Percentiles rank a stretch among this genome's conserved stretches.
Evolutionary conservation across 2,888 invertebrate genomes (phyloP).

Genomic region (Lasius fuliginosus): DNA sequence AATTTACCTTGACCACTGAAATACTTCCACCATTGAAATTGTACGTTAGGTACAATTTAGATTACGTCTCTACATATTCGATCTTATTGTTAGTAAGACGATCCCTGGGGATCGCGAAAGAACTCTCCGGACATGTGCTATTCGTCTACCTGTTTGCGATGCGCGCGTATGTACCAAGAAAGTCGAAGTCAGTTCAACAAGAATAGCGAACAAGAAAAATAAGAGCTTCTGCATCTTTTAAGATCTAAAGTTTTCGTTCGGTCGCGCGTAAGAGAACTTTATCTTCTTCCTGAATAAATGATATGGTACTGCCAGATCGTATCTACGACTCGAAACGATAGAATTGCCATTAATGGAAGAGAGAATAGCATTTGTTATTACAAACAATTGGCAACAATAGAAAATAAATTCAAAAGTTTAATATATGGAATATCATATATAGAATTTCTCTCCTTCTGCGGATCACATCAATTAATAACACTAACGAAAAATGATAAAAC

Average conservation of each 20-base stretch:
- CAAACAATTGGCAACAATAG: neutral
- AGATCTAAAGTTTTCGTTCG: constrained; percentile 34
- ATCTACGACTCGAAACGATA: constrained; percentile 6
- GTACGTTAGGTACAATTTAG: neutral
- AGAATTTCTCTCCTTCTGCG: neutral
- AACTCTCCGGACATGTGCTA: neutral
- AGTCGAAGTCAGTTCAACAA: constrained; percentile 38
- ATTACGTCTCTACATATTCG: constrained; percentile 13
- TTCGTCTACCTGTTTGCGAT: constrained; percentile 23
- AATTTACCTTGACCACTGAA: neutral
- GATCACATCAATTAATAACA: neutral
- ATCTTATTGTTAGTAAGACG: neutral
- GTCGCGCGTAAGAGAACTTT: constrained; percentile 40
- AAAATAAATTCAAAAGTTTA: neutral
- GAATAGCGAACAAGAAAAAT: constrained; percentile 41
- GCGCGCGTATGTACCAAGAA: constrained; percentile 13
- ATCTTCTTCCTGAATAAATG: constrained; percentile 37
- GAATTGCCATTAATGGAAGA: neutral
- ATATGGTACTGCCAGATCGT: constrained; percentile 30
- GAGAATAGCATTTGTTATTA: neutral
- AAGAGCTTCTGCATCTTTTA: constrained; percentile 45
- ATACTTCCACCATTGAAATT: neutral
- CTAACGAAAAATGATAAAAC: neutral
- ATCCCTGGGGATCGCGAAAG: neutral
- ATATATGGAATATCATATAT: neutral